phyloP scores from a whole-genome alignment of 2,888 invertebrate genomes.

The Seira musarum region DNA sequence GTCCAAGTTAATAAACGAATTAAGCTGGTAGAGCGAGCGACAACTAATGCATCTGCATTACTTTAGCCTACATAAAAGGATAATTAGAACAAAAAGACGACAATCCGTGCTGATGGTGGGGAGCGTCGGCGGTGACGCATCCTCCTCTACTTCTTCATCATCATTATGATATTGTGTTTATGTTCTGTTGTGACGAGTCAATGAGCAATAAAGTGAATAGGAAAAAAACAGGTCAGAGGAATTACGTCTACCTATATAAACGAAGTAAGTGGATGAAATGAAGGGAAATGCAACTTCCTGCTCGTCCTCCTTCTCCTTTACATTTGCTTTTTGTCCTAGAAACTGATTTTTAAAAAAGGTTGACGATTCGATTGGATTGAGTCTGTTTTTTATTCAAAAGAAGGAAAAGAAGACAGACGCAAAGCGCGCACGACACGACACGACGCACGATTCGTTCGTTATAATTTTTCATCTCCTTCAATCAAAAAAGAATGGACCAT shows the following conservation, averaged over 20 bases:
- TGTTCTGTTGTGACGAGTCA: background rate
- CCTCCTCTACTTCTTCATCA: background rate
- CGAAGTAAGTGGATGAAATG: background rate
- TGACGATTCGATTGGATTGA: too few species aligned
- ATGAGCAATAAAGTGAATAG: slow-evolving; percentile 29
- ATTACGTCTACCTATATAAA: background rate
- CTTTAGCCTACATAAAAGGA: background rate
- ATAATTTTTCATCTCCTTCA: background rate
- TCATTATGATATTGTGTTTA: background rate
- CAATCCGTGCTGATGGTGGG: too few species aligned
- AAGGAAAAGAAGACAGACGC: background rate
- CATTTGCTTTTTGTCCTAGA: slow-evolving; percentile 43
- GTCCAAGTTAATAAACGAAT: too few species aligned
- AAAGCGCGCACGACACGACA: background rate
- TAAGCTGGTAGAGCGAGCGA: too few species aligned
- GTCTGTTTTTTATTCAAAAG: too few species aligned
- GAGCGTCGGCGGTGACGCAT: background rate
- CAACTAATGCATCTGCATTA: background rate
- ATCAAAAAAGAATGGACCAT: background rate
- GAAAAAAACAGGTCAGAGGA: background rate
- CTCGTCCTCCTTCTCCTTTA: slow-evolving; percentile 49
- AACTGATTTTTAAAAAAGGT: slow-evolving; percentile 32
- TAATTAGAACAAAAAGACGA: background rate
- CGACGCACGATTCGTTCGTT: background rate
- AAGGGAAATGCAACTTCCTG: slow-evolving; percentile 59